Base-by-base conservation (phyloP, 1,140 invertebrate genomes). In the Papilio polyxenes region DNA sequence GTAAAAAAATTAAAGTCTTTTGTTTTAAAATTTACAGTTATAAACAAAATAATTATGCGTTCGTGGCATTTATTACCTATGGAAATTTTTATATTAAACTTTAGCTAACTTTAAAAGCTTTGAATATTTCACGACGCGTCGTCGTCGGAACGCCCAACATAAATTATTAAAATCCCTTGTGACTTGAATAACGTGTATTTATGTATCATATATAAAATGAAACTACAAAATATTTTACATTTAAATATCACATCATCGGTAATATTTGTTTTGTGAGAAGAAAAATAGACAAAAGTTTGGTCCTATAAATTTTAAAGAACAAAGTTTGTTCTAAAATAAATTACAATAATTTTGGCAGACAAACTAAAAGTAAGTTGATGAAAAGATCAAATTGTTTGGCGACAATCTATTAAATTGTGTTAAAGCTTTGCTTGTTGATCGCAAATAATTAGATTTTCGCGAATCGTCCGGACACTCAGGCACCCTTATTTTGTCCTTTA, bases 111-210 rank as follows among this genome's bases (percentile, higher is more conserved):
- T 72, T 69, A 69, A 69, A 65, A 31, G 11, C 65, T 69, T 72
- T 72, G 31, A 72, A 72, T 72, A 72, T 72, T 72, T 72, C 65
- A 72, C 31, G 65, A 72, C 4, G 65, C 65, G 23, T 37, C 31
- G 65, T 15, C 65, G 65, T 37, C 65, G 65, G 65, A 72, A 72
- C 65, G 65, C n/a, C 23, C 31, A 37, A 72, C 65, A 72, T 72
- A 40, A 72, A 72, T 72, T 72, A 72, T 72, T 37, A 72, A 72
- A 72, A 72, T 15, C 65, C 65, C 23, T 37, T 72, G 65, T 40
- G 31, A 72, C 13, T 37, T 72, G 23, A 72, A 72, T 37, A 15
- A 72, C 11, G 31, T 37, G 15, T 37, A 69, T 31, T 15, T 23
- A 65, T 65, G 62, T 10, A 3, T 72, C 31, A 72, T 72, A 37